These are phyloP conservation scores for Eilema depressum DNA, from an alignment of 2,888 invertebrate genomes.

Conservation along the genomic window DNA sequence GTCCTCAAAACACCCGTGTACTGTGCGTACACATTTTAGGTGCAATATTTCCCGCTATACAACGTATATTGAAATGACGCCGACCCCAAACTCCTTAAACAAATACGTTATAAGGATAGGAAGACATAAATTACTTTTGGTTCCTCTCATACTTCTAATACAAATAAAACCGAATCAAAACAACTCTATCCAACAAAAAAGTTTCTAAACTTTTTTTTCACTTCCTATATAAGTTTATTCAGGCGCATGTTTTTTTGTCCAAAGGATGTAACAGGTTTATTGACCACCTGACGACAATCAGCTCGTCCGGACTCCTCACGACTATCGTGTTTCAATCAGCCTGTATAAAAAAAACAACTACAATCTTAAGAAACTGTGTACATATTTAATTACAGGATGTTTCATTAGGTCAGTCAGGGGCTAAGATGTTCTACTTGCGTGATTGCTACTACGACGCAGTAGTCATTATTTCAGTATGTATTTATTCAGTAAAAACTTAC, in stretches of 20 bases:
- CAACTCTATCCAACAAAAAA: neutral
- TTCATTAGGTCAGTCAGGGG: neutral
- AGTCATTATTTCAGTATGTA: too few relatives aligned
- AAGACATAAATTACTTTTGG: neutral
- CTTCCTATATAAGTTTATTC: neutral
- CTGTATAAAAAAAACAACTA: neutral
- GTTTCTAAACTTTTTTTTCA: neutral
- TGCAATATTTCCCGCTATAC: too few relatives aligned
- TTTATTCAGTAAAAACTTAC: too few relatives aligned
- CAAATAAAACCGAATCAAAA: neutral
- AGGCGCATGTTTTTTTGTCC: constrained; percentile 1
- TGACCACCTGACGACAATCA: constrained; percentile 49
- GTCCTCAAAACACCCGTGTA: too few relatives aligned
- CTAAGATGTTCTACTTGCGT: neutral
- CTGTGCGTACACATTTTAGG: too few relatives aligned
- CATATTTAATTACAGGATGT: neutral
- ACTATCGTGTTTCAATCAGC: constrained; percentile 10
- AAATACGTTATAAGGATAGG: neutral
- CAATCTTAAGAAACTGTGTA: neutral
- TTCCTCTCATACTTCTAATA: neutral
- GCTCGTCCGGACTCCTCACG: constrained; percentile 40
- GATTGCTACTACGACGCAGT: neutral
- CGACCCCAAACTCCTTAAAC: neutral
- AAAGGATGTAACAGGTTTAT: constrained; percentile 38
- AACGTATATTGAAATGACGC: too few relatives aligned